Base-by-base conservation (phyloP, 1,140 invertebrate genomes). In the Cheumatopsyche charites region DNA sequence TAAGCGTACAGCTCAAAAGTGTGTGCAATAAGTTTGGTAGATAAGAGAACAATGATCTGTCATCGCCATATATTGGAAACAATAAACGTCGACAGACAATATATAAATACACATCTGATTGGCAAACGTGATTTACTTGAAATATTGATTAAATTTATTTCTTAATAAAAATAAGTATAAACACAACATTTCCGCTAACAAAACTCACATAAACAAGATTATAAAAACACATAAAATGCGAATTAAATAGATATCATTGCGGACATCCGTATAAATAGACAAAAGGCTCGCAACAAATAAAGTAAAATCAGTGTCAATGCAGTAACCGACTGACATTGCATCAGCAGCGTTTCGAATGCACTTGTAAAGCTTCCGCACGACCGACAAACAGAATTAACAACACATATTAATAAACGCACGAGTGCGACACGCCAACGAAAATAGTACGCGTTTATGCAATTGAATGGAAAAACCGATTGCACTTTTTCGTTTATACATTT, bases 21-120 rank as follows among this genome's bases (percentile, higher is more conserved):
- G 15, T 47, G 15, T 47, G 29, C 12, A 25, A 13, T 58, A 58
- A 58, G 23, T 58, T 58, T 12, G 21, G 55, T 25, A 12, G 23
- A 58, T 58, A 58, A 58, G 23, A 58, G 55, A 58, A 58, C 55
- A 58, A 58, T 58, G 55, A 58, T 58, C 55, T 26, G 55, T 58
- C 55, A 58, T 58, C 55, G 19, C 55, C 55, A 58, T 58, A 58
- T 23, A 47, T n/a, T 25, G 23, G 23, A 58, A 23, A 58, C 55
- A 58, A 58, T 58, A 58, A 58, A 58, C 55, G 19, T 58, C 55
- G 7, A 25, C 23, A 11, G 25, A 58, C 55, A 58, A 58, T 25
- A 19, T 36, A 36, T 36, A n/a, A n/a, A n/a, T n/a, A n/a, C n/a
- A n/a, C 49, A 58, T 9, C 13, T 13, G 7, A 26, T 25, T 9